Evolutionary conservation across 1,140 invertebrate species (phyloP).

Genomic region (Eulimnadia texana): DNA sequence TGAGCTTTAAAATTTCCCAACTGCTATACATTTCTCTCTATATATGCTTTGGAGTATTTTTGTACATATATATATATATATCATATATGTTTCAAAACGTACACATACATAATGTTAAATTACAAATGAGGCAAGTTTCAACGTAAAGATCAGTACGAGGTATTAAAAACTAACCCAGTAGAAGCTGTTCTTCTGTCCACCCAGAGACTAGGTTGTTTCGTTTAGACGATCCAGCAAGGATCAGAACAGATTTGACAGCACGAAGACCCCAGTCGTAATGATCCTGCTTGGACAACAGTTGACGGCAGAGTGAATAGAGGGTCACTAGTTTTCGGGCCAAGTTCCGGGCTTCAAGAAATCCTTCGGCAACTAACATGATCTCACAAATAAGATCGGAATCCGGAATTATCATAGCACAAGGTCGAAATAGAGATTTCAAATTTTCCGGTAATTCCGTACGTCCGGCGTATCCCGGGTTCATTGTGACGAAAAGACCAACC

Average conservation of each 20-base stretch:
- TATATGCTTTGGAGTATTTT: too few relatives aligned
- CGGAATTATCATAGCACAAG: slow-evolving; percentile 94
- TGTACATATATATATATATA: too few relatives aligned
- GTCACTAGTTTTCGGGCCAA: slow-evolving; percentile 92
- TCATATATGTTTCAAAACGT: too few relatives aligned
- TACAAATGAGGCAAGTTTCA: neutral
- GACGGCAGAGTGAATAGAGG: slow-evolving; percentile 84
- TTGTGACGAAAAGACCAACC: slow-evolving; percentile 84
- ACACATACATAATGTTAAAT: too few relatives aligned
- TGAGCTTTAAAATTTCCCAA: too few relatives aligned
- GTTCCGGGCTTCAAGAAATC: slow-evolving; percentile 84
- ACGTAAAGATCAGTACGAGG: neutral
- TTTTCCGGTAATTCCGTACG: slow-evolving; percentile 80
- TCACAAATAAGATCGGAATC: slow-evolving; percentile 96
- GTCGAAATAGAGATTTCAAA: slow-evolving; percentile 55
- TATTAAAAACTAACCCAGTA: slow-evolving; percentile 46
- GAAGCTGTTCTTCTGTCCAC: slow-evolving; percentile 85
- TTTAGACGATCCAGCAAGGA: slow-evolving; percentile 87
- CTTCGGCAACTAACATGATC: slow-evolving; percentile 96
- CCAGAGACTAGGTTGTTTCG: slow-evolving; percentile 47
- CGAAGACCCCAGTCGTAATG: slow-evolving; percentile 94
- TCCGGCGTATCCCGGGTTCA: slow-evolving; percentile 95
- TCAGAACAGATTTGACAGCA: slow-evolving; percentile 90
- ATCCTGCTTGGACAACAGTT: slow-evolving; percentile 89
- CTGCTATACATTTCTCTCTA: too few relatives aligned